Evolutionary conservation across 2,113 vertebrate genomes (phyloP), one percentile per base, ranked within the genome.

Genomic region (Corydoras sp.): DNA sequence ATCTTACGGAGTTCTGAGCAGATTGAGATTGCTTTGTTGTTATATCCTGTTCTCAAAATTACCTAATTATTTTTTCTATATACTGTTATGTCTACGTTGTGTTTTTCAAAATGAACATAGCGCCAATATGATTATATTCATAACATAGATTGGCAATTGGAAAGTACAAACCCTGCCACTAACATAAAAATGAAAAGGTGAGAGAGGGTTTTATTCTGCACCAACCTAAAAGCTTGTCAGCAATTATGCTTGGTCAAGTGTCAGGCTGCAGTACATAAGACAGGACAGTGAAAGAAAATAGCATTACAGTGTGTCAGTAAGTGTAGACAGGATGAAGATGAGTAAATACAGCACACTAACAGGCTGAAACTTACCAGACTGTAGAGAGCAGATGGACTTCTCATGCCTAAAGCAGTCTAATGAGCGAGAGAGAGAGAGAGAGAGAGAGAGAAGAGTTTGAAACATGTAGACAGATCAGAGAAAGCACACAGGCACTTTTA

Each of bases 311-410:
- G 70, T 55, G 66, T 51, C 63, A 31, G 63, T 49, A 9, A 12
- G 50, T 32, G 32, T 35, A 60, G 54, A 61, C 55, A 58, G 14
- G 11, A 83, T 69, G 15, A 66, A 53, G 49, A 54, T 74, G 81
- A 81, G 81, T 76, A 77, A 80, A 72, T 67, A 62, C 72, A 62
- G 72, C 72, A 63, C 67, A 62, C 64, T 80, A 80, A 78, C 66
- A 79, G 77, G 71, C 72, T 80, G 71, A 68, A 77, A 79, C 69
- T 74, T 75, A 80, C 81, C 82, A 84, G 79, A 77, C 82, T 84
- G 79, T 71, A 75, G 61, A 77, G 82, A 88, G 81, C 89, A 90
- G 88, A 89, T 89, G 89, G 88, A 86, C 86, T 77, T 77, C 75
- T 87, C 75, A 85, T 65, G 85, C 88, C 85, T 63, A 29, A 79